Evolutionary conservation across 2,888 invertebrate species (phyloP), one percentile per base, ranked within the genome.

Genomic region (Dysmachus trigonus): DNA sequence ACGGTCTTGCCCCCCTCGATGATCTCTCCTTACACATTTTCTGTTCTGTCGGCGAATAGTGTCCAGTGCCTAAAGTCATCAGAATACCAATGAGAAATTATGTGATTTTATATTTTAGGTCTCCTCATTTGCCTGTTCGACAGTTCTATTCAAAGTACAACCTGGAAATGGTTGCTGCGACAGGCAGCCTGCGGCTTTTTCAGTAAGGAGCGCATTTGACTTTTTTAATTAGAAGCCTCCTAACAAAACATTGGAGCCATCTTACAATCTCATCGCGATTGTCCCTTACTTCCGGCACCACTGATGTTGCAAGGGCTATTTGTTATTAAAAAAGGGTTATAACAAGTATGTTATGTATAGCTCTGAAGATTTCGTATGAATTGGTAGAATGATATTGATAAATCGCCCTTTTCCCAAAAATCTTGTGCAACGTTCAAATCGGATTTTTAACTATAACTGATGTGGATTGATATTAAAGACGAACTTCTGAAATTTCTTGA

Each of bases 91-190:
- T 53, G 62, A 81, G 33, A 31, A 53, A 31, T 53, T 51, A 81
- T 81, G 53, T 51, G 33, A 81, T 81, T 81, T 62, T 51, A 18
- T 33, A 33, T 81, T 81, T 81, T 47, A 76, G 31, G n/a, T 38
- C 53, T 51, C 51, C 4, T 15, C 38, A 41, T 35, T 47, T 47
- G 47, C n/a, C 15, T 18, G 51, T 10, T 27, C 76, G 76, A 0
- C 38, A 18, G 8, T n/a, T 74, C 30, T 77, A 47, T 77, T 51
- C 77, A 27, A 41, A 77, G 3, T 77, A 47, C 77, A 82, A n/a
- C 13, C 13, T 27, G 31, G 31, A 79, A 30, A 51, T 47, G 35
- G 51, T 3, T 10, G 74, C 62, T 22, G 22, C 3, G 18, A 73
- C 73, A 31, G 31, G 18, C n/a, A 8, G 33, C n/a, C 33, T 15